Percentiles rank a stretch among this genome's conserved stretches.
Evolutionary conservation across 2,888 invertebrate genomes (phyloP).

Genomic region (Gymnoscelis rufifasciata): DNA sequence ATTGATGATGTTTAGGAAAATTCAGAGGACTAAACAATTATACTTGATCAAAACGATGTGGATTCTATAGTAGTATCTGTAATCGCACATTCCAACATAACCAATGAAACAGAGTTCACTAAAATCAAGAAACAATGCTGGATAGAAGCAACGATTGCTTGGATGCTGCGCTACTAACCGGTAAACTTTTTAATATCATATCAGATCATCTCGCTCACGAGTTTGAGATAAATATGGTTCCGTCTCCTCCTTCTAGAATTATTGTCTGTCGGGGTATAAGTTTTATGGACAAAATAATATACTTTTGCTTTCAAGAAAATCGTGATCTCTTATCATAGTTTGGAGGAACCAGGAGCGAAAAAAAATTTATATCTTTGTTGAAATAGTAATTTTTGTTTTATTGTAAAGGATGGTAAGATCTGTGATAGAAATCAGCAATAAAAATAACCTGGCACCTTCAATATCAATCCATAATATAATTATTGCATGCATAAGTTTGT

Average conservation of each 20-base stretch:
- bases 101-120: constrained; percentile 23
- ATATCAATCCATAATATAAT: too few species aligned
- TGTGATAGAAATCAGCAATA: too few species aligned
- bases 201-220: constrained; percentile 33
- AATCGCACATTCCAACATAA: constrained; percentile 20
- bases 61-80: constrained; percentile 15
- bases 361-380: too few species aligned
- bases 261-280: constrained; percentile 10
- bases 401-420: too few species aligned
- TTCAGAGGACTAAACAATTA: background rate
- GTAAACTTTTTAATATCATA: constrained; percentile 32
- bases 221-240: constrained; percentile 29
- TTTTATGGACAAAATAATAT: constrained; percentile 8
- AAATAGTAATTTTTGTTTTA: too few species aligned
- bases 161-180: constrained; percentile 31
- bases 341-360: too few species aligned
- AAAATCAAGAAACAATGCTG: constrained; percentile 27
- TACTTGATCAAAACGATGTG: too few species aligned
- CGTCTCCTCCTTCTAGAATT: constrained; percentile 22
- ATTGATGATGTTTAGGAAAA: background rate
- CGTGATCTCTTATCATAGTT: background rate
- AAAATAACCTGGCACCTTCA: too few species aligned
- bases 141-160: constrained; percentile 25
- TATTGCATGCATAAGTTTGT: too few species aligned
- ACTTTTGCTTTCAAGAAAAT: constrained; percentile 17